phyloP scores from a whole-genome alignment of 2,888 invertebrate genomes.

The Drosophila kambysellisi region DNA sequence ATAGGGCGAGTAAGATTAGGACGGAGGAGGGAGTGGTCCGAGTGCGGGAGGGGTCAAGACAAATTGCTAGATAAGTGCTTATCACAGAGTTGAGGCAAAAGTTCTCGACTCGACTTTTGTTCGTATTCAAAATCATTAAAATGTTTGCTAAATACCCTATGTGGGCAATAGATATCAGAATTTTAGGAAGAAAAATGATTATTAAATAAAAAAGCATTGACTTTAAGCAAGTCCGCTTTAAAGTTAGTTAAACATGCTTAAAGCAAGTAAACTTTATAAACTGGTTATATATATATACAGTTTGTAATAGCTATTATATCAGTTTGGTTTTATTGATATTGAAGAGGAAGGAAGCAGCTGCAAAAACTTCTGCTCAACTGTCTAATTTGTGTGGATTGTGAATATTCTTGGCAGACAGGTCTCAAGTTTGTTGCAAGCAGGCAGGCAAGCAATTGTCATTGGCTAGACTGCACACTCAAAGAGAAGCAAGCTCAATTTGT shows the following conservation, averaged over 20 bases:
- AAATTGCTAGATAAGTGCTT: constrained; percentile 51
- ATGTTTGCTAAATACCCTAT: constrained; percentile 4
- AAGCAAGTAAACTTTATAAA: neutral
- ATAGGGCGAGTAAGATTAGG: neutral
- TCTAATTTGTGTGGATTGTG: constrained; percentile 32
- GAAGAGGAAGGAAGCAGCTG: constrained; percentile 21
- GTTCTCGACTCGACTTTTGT: constrained; percentile 38
- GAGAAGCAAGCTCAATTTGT: constrained; percentile 33
- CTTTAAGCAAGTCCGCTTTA: neutral
- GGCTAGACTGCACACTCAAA: constrained; percentile 21
- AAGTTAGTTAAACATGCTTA: neutral
- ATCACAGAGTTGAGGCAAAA: constrained; percentile 31
- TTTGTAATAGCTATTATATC: constrained; percentile 1
- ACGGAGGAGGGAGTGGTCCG: neutral
- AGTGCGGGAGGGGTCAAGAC: neutral
- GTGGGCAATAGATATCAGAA: neutral
- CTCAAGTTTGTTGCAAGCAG: neutral
- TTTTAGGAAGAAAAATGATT: neutral
- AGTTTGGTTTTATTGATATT: constrained; percentile 21
- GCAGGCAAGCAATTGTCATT: constrained; percentile 41
- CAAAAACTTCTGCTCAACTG: constrained; percentile 5
- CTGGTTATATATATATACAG: neutral
- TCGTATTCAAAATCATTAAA: constrained; percentile 13
- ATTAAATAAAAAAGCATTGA: neutral
- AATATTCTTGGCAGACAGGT: constrained; percentile 12